Conservation (phyloP, 2,888 invertebrate species). For the Xylota segnis region DNA sequence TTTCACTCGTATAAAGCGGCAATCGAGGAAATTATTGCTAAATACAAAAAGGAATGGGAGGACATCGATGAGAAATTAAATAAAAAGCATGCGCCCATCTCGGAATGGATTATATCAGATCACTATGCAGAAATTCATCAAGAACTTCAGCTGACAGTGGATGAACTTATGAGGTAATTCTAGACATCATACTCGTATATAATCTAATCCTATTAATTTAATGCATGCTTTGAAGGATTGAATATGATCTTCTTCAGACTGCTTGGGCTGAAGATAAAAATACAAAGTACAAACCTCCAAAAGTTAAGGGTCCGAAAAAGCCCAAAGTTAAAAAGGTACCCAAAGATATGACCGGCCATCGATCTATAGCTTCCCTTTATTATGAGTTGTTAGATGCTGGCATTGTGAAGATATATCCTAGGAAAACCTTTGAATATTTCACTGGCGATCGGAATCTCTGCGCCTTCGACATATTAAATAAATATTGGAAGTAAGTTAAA, state of each 20-base stretch:
- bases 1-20: constrained; percentile 65
- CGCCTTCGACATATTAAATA: constrained; percentile 83
- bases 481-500: constrained; percentile 37
- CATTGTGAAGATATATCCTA: constrained; percentile 87
- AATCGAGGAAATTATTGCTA: constrained; percentile 80
- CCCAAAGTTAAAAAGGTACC: constrained; percentile 82
- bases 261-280: constrained; percentile 83
- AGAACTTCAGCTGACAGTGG: constrained; percentile 86
- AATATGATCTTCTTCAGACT: constrained; percentile 83
- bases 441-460: constrained; percentile 88
- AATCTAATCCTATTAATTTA: background rate
- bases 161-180: constrained; percentile 83
- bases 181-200: background rate
- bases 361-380: constrained; percentile 87
- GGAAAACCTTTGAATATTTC: constrained; percentile 86
- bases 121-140: constrained; percentile 85
- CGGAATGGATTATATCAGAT: constrained; percentile 83
- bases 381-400: constrained; percentile 86
- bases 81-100: constrained; percentile 81
- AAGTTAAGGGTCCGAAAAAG: constrained; percentile 77
- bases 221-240: constrained; percentile 79
- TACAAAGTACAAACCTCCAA: constrained; percentile 80
- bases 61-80: constrained; percentile 82
- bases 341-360: constrained; percentile 87
- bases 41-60: constrained; percentile 81